Base-by-base conservation (phyloP, 2,888 invertebrate species). In the Torymus aiolomorphi region DNA sequence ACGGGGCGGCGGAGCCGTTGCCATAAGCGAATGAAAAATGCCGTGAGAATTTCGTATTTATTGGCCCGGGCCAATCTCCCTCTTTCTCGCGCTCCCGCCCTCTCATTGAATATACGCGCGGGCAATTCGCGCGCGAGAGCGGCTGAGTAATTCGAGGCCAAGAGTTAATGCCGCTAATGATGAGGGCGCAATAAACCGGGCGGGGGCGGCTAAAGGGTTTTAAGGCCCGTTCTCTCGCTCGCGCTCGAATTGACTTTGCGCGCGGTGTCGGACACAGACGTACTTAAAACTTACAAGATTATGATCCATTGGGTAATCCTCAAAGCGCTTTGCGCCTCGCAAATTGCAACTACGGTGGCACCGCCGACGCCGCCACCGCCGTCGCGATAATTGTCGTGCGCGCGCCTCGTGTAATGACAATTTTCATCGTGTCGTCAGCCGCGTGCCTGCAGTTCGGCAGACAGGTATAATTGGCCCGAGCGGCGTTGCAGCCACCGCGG, bases 261-360 rank as follows among this genome's bases (percentile, higher is more conserved):
- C 20, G 49, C 51, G 18, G 31, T 31, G 57, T n/a, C 14, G 52
- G 42, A 54, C 54, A 82, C 83, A 86, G 86, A 86, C 87, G 89
- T 88, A 88, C 88, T 89, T 88, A 88, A 89, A 88, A 89, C 89
- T 89, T 89, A 88, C 89, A 88, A 88, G 89, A 89, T 75, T 65
- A 65, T 86, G 87, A 89, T 89, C 86, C 87, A 88, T 89, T 89
- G 89, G 88, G 89, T 88, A 89, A 89, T 89, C 88, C 89, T 86
- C 88, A 87, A 42, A 51, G 57, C 87, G 88, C 88, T 89, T 88
- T 88, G 87, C 87, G 88, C 88, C 56, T 87, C 86, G 87, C 87
- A 88, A 89, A 89, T 89, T 88, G 88, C 87, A 89, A 89, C 89
- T 42, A 42, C 42, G 42, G 42, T 42, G 42, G 8, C 42, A 42